phyloP scores from a whole-genome alignment of 2,113 vertebrate species.

The Chionodraco myersi region DNA sequence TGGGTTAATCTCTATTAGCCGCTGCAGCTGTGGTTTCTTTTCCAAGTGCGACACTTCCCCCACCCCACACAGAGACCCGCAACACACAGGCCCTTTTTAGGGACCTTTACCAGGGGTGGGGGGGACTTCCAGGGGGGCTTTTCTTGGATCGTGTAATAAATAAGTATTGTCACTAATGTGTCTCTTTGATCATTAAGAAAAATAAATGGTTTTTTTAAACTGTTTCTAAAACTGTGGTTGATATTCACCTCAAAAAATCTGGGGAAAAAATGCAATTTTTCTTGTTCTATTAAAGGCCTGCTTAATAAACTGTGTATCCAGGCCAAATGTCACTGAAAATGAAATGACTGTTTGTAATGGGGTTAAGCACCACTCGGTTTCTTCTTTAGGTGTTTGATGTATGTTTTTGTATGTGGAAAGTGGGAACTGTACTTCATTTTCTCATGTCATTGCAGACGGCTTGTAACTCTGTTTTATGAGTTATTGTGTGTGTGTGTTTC shows the following conservation, averaged over 20 bases:
- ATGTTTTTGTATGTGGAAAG: slow-evolving; percentile 13
- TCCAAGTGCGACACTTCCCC: slow-evolving; percentile 54
- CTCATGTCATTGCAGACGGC: background rate
- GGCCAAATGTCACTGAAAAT: background rate
- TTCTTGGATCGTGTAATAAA: slow-evolving; percentile 30
- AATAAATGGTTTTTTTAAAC: background rate
- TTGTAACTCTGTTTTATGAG: slow-evolving; percentile 11
- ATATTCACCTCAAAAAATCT: background rate
- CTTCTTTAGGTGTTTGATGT: slow-evolving; percentile 4
- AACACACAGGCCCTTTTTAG: slow-evolving; percentile 45
- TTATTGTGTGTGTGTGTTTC: slow-evolving; percentile 10
- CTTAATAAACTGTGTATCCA: background rate
- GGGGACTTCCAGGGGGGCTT: background rate
- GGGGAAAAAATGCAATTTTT: background rate
- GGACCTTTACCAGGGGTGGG: slow-evolving; percentile 28
- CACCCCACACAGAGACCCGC: background rate
- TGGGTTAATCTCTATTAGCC: slow-evolving; percentile 35
- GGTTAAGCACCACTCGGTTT: background rate
- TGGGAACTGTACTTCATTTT: slow-evolving; percentile 5
- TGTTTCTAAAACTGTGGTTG: background rate
- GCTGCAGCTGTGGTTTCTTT: slow-evolving; percentile 66
- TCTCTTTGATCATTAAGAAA: background rate
- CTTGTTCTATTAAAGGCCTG: background rate
- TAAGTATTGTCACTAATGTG: background rate
- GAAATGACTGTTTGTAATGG: background rate